phyloP scores from a whole-genome alignment of 2,797 vertebrate genomes.

The Muscicapa comitata region DNA sequence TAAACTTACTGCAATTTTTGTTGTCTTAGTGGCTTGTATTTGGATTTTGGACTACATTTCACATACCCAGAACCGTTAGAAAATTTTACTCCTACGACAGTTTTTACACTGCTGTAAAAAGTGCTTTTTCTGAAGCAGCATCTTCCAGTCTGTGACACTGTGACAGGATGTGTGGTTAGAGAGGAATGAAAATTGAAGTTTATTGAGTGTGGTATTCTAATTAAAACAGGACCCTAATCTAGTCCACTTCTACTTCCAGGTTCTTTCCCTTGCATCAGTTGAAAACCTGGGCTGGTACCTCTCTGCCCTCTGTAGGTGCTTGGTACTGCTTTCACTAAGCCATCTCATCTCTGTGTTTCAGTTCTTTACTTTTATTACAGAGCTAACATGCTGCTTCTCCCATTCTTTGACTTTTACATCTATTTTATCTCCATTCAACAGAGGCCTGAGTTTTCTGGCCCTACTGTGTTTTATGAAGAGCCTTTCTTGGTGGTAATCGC shows the following conservation, averaged over 20 bases:
- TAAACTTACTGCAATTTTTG: background rate
- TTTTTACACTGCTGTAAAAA: conserved; percentile 51
- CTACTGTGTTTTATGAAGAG: background rate
- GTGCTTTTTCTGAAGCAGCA: conserved; percentile 54
- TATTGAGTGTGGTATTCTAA: background rate
- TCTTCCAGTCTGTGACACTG: conserved; percentile 40
- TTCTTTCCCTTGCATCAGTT: background rate
- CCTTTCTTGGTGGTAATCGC: background rate
- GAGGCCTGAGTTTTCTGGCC: background rate
- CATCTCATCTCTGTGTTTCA: background rate
- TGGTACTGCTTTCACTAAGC: background rate
- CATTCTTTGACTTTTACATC: background rate
- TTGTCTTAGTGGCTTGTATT: background rate
- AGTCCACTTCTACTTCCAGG: background rate
- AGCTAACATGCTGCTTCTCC: background rate
- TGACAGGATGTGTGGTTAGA: conserved; percentile 3
- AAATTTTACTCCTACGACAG: background rate
- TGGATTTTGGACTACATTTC: conserved; percentile 3
- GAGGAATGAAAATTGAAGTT: conserved; percentile 1
- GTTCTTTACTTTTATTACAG: background rate
- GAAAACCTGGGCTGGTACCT: background rate
- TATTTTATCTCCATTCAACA: background rate
- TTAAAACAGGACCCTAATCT: background rate
- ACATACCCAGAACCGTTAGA: conserved; percentile 13
- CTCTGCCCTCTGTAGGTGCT: background rate